These are phyloP conservation scores for Rhingia rostrata DNA, from an alignment of 2,888 invertebrate genomes.

Conservation along the genomic window DNA sequence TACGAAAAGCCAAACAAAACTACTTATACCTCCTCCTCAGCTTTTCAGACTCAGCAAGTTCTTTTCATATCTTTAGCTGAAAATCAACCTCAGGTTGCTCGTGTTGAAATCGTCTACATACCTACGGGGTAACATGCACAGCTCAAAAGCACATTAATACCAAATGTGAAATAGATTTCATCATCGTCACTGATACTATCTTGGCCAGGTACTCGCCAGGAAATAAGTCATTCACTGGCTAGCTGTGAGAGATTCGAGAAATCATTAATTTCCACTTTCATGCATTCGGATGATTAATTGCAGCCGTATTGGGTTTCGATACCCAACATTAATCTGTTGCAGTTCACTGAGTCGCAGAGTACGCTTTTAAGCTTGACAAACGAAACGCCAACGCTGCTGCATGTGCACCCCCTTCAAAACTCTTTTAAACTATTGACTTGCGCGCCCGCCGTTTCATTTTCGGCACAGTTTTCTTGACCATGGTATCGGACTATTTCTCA, in stretches of 20 bases:
- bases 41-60: conserved; percentile 15
- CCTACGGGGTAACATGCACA: conserved; percentile 6
- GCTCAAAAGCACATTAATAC: conserved; percentile 26
- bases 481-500: conserved; percentile 45
- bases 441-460: conserved; percentile 22
- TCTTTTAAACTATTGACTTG: conserved; percentile 29
- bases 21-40: background rate
- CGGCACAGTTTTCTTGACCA: conserved; percentile 42
- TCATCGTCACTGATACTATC: conserved; percentile 37
- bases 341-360: conserved; percentile 36
- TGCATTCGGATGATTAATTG: conserved; percentile 68
- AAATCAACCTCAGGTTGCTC: conserved; percentile 1
- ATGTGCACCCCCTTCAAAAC: background rate
- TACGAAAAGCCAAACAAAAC: background rate
- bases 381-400: conserved; percentile 47
- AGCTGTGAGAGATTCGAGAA: conserved; percentile 22
- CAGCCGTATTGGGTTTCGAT: conserved; percentile 49
- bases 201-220: conserved; percentile 15
- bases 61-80: background rate
- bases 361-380: conserved; percentile 25
- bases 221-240: conserved; percentile 55
- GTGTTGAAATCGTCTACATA: background rate
- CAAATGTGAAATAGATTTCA: conserved; percentile 61
- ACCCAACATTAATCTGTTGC: conserved; percentile 59
- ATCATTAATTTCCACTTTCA: conserved; percentile 70